A percentile compares a stretch with the other conserved stretches of the same genome.
Conservation (phyloP, 92 coral and sea anemone genomes). For the Siderastrea siderea region DNA sequence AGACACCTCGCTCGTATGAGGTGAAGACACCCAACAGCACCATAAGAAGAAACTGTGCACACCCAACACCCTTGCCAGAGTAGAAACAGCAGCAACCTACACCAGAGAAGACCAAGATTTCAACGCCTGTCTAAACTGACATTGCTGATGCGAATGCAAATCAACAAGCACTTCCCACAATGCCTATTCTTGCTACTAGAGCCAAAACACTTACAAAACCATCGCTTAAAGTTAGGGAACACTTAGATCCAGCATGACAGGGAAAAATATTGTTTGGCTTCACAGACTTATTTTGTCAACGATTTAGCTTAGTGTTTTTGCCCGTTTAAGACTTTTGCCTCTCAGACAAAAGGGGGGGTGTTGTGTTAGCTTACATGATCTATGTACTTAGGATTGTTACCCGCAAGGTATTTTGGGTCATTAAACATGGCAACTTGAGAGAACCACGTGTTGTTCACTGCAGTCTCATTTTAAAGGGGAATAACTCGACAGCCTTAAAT, state of each 20-base stretch:
- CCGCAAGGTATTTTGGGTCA: too few species aligned
- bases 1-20: slow-evolving; percentile 27
- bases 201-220: slow-evolving; percentile 21
- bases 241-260: slow-evolving; percentile 17
- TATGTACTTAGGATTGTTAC: too few species aligned
- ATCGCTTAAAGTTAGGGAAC: slow-evolving; percentile 60
- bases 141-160: background rate
- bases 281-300: too few species aligned
- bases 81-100: background rate
- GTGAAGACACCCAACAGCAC: slow-evolving; percentile 35
- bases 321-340: background rate
- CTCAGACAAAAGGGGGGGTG: background rate
- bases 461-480: too few species aligned
- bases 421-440: too few species aligned
- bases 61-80: slow-evolving; percentile 45
- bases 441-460: too few species aligned
- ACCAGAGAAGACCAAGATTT: background rate
- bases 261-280: too few species aligned
- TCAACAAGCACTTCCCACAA: background rate
- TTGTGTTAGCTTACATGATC: background rate
- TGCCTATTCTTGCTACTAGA: slow-evolving; percentile 12
- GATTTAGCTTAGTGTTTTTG: too few species aligned
- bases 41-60: slow-evolving; percentile 37
- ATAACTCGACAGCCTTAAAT: too few species aligned
- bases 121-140: slow-evolving; percentile 11